Base-by-base conservation (phyloP, 2,113 vertebrate genomes). In the Pseudorhombus dupliciocellatus region DNA sequence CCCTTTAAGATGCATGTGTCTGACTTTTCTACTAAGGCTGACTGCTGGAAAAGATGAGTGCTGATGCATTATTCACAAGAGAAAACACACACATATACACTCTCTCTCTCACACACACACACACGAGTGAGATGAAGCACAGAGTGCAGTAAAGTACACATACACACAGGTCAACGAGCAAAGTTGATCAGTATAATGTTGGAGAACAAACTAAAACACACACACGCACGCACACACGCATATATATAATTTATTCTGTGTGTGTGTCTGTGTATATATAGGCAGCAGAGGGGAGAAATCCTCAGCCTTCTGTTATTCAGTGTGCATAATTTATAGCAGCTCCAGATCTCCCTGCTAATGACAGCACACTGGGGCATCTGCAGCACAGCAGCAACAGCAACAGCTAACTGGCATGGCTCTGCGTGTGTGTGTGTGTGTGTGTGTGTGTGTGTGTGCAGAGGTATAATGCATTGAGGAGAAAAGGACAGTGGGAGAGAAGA, bases 311-410 rank as follows among this genome's bases (percentile, higher is more conserved):
- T 89, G 91, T 92, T 89, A 88, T 90, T 88, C 89, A 75, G 82
- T 83, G 76, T 92, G 88, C 91, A 93, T 93, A 88, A 93, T 93
- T 93, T 89, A 92, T 90, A 90, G 82, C 85, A 92, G 88, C 87
- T 86, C 90, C 86, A 93, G 88, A 92, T 92, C 90, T 92, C 79
- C 71, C 73, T 83, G 84, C 90, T 90, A 90, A 91, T 88, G 86
- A 90, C 89, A 89, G 90, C 85, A 89, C 87, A 88, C 88, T 84
- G 80, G 87, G 87, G 89, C 84, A 91, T 91, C 87, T 92, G 89
- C 90, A 89, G 88, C 90, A 83, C 80, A 89, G 86, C 87, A 84
- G 88, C 87, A 87, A 60, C 69, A 83, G 83, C 85, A 85, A 84
- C 82, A 89, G 81, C 87, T 88, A 87, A 79, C 84, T 85, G 77